These are phyloP conservation scores for Dioctria linearis DNA, from an alignment of 2,888 invertebrate genomes.

Conservation along the genomic window DNA sequence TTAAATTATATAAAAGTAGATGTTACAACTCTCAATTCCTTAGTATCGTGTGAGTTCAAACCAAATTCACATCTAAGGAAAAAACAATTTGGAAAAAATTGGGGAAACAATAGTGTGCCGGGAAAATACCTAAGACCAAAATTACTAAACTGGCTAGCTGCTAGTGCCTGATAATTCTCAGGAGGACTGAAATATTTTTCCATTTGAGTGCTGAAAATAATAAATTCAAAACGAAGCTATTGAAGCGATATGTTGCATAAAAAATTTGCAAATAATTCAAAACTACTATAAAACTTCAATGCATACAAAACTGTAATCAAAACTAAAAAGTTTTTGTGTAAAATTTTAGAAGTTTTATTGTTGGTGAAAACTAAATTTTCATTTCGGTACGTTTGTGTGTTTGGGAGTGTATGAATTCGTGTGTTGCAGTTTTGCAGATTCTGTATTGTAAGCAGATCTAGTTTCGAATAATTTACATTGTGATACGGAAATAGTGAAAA, in stretches of 20 bases:
- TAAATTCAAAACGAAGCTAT: conserved; percentile 23
- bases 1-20: conserved; percentile 29
- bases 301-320: not conserved
- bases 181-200: not conserved
- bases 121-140: conserved; percentile 6
- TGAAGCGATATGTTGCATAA: conserved; percentile 26
- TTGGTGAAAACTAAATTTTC: conserved; percentile 38
- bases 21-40: not conserved
- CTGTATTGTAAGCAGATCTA: conserved; percentile 26
- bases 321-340: conserved; percentile 14
- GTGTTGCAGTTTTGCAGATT: conserved; percentile 17
- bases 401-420: not conserved
- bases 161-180: not conserved
- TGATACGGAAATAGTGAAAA: not conserved
- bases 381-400: conserved; percentile 21
- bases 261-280: conserved; percentile 17
- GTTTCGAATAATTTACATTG: conserved; percentile 21
- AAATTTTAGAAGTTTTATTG: conserved; percentile 38
- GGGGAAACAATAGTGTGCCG: not conserved
- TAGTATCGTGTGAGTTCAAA: conserved; percentile 15
- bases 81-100: not conserved
- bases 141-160: not conserved
- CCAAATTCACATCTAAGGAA: conserved; percentile 25
- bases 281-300: conserved; percentile 9
- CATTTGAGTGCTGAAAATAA: conserved; percentile 8